A percentile compares a stretch with the other conserved stretches of the same genome.
phyloP scores from a whole-genome alignment of 2,888 invertebrate species.

The Nebria brevicollis region DNA sequence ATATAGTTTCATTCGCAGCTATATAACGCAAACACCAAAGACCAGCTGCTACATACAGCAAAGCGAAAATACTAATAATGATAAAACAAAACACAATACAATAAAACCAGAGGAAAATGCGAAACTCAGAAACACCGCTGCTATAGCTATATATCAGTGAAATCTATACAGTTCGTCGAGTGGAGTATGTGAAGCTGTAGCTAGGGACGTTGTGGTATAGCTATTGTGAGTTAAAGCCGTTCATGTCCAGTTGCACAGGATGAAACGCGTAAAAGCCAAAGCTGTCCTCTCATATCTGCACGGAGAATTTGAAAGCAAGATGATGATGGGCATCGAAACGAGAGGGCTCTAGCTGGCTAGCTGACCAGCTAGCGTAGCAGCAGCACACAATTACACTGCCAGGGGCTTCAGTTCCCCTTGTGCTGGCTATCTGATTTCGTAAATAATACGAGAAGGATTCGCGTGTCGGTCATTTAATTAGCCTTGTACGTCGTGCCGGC shows the following conservation, averaged over 20 bases:
- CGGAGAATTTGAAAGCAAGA: slow-evolving; percentile 41
- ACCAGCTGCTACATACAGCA: not conserved
- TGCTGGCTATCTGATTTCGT: slow-evolving; percentile 24
- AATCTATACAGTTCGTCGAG: not conserved
- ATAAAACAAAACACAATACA: not conserved
- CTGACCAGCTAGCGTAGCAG: too few species aligned
- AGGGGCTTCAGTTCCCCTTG: not conserved
- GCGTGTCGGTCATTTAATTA: slow-evolving; percentile 41
- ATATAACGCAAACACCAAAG: not conserved
- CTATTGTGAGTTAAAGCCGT: slow-evolving; percentile 39
- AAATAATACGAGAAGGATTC: slow-evolving; percentile 29
- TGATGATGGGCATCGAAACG: slow-evolving; percentile 35
- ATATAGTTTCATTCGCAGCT: slow-evolving; percentile 20
- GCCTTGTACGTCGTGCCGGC: not conserved
- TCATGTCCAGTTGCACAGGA: slow-evolving; percentile 25
- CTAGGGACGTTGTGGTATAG: slow-evolving; percentile 7
- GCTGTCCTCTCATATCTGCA: slow-evolving; percentile 38
- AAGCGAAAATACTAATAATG: not conserved
- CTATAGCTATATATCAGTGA: not conserved
- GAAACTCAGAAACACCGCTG: not conserved
- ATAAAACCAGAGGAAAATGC: not conserved
- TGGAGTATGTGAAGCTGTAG: not conserved
- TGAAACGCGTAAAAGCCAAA: slow-evolving; percentile 39
- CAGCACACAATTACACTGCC: slow-evolving; percentile 12
- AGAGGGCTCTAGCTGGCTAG: not conserved